Evolutionary conservation across 2,888 invertebrate genomes (phyloP), one percentile per base, ranked within the genome.

Genomic region (Torymus aiolomorphi): DNA sequence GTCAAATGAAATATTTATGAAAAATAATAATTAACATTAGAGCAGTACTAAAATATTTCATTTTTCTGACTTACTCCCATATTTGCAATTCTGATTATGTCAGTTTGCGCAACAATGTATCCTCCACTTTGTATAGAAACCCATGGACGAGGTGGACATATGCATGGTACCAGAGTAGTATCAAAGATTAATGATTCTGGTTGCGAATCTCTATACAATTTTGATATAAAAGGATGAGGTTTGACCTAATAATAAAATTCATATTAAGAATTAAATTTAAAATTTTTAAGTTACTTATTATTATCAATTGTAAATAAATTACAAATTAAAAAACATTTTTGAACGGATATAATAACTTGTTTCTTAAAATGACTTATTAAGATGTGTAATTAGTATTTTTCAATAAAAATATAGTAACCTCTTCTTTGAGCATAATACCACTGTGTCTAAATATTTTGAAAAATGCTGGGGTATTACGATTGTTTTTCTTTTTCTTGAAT

Each of bases 101-200:
- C 92, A 16, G 94, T 93, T 83, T 94, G 93, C 0, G 94, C 93
- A 31, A 96, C 89, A 10, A 97, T 90, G 87, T 96, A 96, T 0
- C 97, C 97, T 8, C 98, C 97, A 73, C 91, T 92, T 54, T 92
- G 87, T 2, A 93, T 88, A 0, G 93, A 92, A 61, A 92, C 91
- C 98, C 98, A 98, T 1, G 98, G 98, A 81, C 95, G 91, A 4
- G 98, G 97, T 14, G 98, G 98, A 80, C 94, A 94, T 18, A 93
- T 76, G 92, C 96, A 95, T 14, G 98, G 98, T 72, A 96, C 91
- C 72, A 94, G 91, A 80, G 92, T 92, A 1, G 95, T 92, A 66
- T 95, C 94, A 91, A 98, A 95, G 70, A 92, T 93, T 83, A 98
- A 91, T 0, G 92, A 93, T 84, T 94, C 93, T 52, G 93, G 92